A percentile compares a stretch with the other conserved stretches of the same genome.
Evolutionary conservation across 64 coral and sea anemone species (phyloP).

Genomic region (Montipora capricornis): DNA sequence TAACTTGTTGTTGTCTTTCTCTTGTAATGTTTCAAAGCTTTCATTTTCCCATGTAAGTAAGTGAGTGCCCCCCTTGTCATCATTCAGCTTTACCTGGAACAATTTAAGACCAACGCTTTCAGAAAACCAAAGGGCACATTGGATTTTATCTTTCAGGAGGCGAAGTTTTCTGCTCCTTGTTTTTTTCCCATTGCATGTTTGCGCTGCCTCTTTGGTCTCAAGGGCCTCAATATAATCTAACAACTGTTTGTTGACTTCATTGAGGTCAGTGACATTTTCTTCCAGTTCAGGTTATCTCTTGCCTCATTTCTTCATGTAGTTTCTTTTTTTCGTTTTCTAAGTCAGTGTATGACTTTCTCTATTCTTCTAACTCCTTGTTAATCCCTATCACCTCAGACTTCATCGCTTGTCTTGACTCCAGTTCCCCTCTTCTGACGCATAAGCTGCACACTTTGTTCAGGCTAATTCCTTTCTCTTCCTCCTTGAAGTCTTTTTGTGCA

Average conservation of each 20-base stretch:
- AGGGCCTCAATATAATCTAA: conserved; percentile 17
- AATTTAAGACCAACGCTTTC: conserved; percentile 69
- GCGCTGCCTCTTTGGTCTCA: not conserved
- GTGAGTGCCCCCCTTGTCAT: conserved; percentile 9
- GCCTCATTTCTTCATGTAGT: conserved; percentile 19
- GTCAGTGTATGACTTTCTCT: conserved; percentile 44
- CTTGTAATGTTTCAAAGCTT: not conserved
- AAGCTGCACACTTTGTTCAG: conserved; percentile 9
- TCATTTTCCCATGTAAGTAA: not conserved
- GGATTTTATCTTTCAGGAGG: conserved; percentile 46
- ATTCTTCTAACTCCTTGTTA: conserved; percentile 41
- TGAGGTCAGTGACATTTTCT: conserved; percentile 25
- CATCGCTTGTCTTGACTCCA: not conserved
- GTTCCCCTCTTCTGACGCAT: conserved; percentile 20
- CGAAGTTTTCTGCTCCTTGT: conserved; percentile 55
- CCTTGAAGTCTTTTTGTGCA: not conserved
- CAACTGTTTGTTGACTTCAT: conserved; percentile 42
- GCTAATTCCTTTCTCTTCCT: conserved; percentile 33
- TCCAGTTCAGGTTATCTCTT: conserved; percentile 32
- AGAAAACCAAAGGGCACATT: conserved; percentile 75
- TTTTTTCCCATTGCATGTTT: conserved; percentile 50
- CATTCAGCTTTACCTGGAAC: conserved; percentile 45
- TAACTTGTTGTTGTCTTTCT: conserved; percentile 5
- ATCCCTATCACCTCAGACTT: not conserved
- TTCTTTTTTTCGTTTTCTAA: conserved; percentile 41